Evolutionary conservation across 2,113 vertebrate species (phyloP).

Genomic region (Albula goreensis): DNA sequence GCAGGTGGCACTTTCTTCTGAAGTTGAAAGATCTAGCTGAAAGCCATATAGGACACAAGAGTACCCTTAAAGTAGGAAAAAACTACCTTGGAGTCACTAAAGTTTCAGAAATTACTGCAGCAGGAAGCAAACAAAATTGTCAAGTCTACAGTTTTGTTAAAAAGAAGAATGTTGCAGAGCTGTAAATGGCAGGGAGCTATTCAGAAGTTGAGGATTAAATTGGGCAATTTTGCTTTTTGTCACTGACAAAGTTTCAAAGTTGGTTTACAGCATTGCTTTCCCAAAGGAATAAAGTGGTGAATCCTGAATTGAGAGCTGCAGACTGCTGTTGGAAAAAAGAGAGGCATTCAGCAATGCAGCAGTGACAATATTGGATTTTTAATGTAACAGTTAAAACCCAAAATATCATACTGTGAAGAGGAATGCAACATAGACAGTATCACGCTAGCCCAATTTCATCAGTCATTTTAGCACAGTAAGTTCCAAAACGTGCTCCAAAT

Average conservation of each 20-base stretch:
- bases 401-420: too few species aligned
- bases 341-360: background rate
- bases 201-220: background rate
- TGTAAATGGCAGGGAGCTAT: background rate
- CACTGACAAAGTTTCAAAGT: background rate
- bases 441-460: background rate
- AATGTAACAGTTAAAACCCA: too few species aligned
- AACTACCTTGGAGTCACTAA: background rate
- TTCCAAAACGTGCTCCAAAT: too few species aligned
- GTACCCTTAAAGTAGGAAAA: background rate
- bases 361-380: background rate
- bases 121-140: background rate
- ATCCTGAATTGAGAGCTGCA: background rate
- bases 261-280: background rate
- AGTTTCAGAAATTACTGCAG: background rate
- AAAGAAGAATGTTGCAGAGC: background rate
- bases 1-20: background rate
- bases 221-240: background rate
- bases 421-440: background rate
- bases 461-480: background rate
- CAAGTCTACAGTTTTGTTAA: background rate
- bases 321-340: background rate
- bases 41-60: background rate
- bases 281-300: background rate
- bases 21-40: background rate